Conservation (phyloP, 2,113 vertebrate genomes). For the Psophia crepitans region DNA sequence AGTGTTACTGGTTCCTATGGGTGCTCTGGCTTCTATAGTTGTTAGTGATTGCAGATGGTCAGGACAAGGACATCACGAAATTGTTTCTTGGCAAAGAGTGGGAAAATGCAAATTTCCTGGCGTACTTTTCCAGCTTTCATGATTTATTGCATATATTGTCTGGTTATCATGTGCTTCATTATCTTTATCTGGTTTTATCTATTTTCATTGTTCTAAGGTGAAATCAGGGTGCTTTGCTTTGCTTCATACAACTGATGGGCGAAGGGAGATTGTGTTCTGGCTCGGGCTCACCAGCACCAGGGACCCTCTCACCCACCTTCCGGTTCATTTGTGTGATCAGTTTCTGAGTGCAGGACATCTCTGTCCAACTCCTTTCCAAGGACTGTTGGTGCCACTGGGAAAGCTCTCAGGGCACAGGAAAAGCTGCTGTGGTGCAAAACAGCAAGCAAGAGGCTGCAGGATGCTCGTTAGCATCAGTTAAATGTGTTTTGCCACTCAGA, state of each 20-base stretch:
- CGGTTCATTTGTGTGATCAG: background rate
- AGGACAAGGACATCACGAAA: background rate
- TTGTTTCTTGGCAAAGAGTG: background rate
- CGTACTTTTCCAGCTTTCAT: background rate
- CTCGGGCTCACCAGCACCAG: background rate
- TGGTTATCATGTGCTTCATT: background rate
- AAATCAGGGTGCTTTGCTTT: background rate
- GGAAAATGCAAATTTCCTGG: background rate
- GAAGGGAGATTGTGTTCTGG: fast-evolving
- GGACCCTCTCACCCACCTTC: background rate
- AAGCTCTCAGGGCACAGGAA: background rate
- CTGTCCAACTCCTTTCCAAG: background rate
- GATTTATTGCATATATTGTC: background rate
- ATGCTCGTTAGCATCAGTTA: background rate
- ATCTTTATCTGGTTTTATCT: background rate
- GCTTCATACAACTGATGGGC: background rate
- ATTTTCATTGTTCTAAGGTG: background rate
- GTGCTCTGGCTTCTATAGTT: background rate
- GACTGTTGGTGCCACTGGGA: background rate
- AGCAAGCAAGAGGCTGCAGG: background rate
- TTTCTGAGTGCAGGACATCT: background rate
- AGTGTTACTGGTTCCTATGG: background rate
- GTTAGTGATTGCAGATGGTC: background rate
- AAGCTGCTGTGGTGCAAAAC: background rate
- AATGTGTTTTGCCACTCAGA: too few relatives aligned